Conservation (phyloP, 2,113 vertebrate genomes). For the Condylura cristata region DNA sequence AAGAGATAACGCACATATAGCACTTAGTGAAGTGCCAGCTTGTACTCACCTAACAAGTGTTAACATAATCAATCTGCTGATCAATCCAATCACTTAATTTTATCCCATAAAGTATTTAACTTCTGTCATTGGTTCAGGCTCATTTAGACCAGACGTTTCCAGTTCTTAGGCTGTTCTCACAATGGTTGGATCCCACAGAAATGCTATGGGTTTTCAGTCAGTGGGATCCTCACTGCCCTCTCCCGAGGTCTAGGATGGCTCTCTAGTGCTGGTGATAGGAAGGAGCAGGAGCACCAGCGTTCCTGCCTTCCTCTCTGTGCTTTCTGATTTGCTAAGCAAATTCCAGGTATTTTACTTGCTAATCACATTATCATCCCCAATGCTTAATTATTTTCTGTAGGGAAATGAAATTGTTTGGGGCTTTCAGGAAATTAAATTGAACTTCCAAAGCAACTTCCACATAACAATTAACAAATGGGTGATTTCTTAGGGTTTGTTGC, state of each 20-base stretch:
- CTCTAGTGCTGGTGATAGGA: not conserved
- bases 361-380: constrained; percentile 64
- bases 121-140: not conserved
- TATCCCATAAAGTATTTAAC: not conserved
- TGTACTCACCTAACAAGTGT: not conserved
- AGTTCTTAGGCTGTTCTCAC: not conserved
- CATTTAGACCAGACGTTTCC: not conserved
- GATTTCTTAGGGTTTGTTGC: constrained; percentile 57
- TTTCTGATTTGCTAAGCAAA: constrained; percentile 69
- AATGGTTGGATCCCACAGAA: not conserved
- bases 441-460: constrained; percentile 70
- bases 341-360: constrained; percentile 63
- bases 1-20: not conserved
- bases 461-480: constrained; percentile 73
- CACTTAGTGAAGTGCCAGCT: not conserved
- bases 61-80: not conserved
- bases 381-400: constrained; percentile 76
- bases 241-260: not conserved
- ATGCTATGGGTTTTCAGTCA: not conserved
- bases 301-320: not conserved
- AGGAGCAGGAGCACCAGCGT: not conserved
- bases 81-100: not conserved
- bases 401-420: constrained; percentile 69
- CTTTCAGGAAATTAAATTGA: constrained; percentile 79
- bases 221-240: not conserved